These are phyloP conservation scores for Muscicapa comitata DNA, from an alignment of 2,797 vertebrate species.

Conservation along the genomic window DNA sequence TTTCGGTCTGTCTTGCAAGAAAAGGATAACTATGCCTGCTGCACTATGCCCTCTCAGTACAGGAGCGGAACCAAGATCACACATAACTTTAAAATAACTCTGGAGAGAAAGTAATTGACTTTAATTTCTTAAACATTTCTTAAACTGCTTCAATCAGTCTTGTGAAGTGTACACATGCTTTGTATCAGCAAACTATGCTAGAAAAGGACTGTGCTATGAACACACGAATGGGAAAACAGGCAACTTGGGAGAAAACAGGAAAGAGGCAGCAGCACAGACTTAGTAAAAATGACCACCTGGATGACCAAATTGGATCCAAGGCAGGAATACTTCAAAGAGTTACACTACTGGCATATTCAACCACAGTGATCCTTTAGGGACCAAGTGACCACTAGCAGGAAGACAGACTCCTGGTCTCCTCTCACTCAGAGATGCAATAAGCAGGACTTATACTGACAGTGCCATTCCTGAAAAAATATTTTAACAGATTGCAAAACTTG, in stretches of 20 bases:
- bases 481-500: neutral
- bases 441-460: neutral
- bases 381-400: neutral
- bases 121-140: neutral
- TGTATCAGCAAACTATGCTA: neutral
- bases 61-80: neutral
- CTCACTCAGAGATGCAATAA: neutral
- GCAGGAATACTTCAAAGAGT: neutral
- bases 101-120: neutral
- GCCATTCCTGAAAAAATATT: neutral
- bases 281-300: neutral
- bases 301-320: neutral
- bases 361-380: neutral
- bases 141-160: neutral
- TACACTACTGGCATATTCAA: rapidly evolving
- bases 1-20: neutral
- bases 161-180: neutral
- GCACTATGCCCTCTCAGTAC: neutral
- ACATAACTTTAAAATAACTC: neutral
- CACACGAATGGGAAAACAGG: neutral
- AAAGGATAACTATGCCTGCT: neutral
- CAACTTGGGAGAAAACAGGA: neutral
- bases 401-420: neutral
- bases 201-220: neutral
- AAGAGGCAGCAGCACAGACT: neutral